Conservation (phyloP, 2,113 vertebrate species). For the Grus americana region DNA sequence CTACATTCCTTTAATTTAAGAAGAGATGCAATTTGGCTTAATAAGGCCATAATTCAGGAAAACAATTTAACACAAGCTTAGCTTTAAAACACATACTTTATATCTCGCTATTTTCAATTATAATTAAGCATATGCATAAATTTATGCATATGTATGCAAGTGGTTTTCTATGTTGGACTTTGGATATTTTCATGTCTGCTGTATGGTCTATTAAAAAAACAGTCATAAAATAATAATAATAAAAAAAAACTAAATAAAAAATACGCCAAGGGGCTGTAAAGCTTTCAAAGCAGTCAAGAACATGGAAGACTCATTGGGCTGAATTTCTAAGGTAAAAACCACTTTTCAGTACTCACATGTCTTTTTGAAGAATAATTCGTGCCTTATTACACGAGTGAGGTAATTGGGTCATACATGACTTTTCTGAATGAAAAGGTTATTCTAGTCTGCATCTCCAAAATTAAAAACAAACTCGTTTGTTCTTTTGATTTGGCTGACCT, state of each 20-base stretch:
- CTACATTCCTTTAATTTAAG: constrained; percentile 12
- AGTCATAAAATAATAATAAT: neutral
- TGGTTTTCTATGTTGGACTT: neutral
- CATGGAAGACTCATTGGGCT: neutral
- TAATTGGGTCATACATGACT: constrained; percentile 36
- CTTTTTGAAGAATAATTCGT: constrained; percentile 34
- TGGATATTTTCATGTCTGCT: neutral
- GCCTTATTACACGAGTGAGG: constrained; percentile 14
- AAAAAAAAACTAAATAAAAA: neutral
- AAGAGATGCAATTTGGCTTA: neutral
- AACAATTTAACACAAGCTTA: neutral
- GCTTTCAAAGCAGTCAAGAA: neutral
- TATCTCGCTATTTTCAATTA: neutral
- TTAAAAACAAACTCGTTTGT: constrained; percentile 50
- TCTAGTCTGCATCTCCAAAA: constrained; percentile 56
- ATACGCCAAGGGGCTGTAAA: neutral
- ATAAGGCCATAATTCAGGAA: neutral
- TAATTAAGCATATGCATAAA: neutral
- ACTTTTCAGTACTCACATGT: neutral
- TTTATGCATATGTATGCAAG: neutral
- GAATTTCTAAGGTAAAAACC: neutral
- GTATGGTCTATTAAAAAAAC: neutral
- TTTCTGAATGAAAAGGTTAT: constrained; percentile 67
- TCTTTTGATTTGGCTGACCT: constrained; percentile 67
- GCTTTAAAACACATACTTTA: neutral